phyloP scores from a whole-genome alignment of 2,113 vertebrate species.

The Centropus unirufus region DNA sequence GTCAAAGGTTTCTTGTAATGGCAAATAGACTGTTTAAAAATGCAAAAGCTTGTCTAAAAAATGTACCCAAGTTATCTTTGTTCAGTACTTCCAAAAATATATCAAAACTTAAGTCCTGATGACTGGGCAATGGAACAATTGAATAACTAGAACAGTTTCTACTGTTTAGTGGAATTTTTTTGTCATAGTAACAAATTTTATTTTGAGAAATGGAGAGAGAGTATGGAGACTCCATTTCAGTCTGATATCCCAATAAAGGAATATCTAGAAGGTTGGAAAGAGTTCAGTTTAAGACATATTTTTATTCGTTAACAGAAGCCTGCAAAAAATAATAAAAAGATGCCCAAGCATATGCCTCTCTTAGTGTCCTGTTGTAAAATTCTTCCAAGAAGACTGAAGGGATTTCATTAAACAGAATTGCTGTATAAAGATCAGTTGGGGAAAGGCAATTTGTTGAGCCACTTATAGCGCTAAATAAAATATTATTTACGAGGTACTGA shows the following conservation, averaged over 20 bases:
- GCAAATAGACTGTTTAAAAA: background rate
- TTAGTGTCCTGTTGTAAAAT: background rate
- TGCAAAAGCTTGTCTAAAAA: conserved; percentile 23
- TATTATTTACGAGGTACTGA: background rate
- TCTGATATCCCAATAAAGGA: background rate
- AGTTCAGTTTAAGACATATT: background rate
- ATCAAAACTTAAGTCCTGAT: conserved; percentile 13
- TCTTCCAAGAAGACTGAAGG: background rate
- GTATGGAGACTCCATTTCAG: background rate
- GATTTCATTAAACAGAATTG: background rate
- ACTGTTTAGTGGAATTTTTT: background rate
- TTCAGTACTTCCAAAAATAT: conserved; percentile 29
- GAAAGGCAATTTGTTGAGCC: background rate
- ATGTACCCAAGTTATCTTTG: background rate
- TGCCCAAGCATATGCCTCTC: background rate
- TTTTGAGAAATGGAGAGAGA: background rate
- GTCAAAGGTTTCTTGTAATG: background rate
- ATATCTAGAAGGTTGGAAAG: background rate
- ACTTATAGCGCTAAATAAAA: background rate
- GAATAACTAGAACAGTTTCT: conserved; percentile 1
- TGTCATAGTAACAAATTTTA: conserved; percentile 7
- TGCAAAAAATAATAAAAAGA: background rate
- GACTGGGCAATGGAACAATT: conserved; percentile 12
- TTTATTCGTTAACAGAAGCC: background rate
- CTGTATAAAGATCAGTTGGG: background rate